These are phyloP conservation scores for Microctenopoma stevenorrisi DNA, from an alignment of 2,797 vertebrate genomes.

Conservation along the genomic window DNA sequence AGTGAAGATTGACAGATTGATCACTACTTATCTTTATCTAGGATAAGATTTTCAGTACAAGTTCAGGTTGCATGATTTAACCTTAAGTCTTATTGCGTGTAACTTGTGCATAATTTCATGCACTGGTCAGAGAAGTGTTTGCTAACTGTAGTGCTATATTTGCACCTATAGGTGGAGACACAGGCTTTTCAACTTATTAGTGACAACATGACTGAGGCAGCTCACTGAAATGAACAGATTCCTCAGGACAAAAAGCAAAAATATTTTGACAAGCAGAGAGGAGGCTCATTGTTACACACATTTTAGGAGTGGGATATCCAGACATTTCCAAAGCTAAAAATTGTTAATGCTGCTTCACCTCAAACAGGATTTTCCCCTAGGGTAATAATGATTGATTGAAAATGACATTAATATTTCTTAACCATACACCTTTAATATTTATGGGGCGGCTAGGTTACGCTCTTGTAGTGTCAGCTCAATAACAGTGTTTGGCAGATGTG, in stretches of 20 bases:
- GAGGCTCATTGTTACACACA: constrained; percentile 77
- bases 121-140: neutral
- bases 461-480: constrained; percentile 77
- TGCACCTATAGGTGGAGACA: constrained; percentile 82
- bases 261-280: constrained; percentile 82
- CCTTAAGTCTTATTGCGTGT: neutral
- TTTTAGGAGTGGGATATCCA: constrained; percentile 76
- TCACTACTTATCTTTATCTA: neutral
- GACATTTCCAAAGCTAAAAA: constrained; percentile 81
- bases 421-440: constrained; percentile 82
- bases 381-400: constrained; percentile 84
- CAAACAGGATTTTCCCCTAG: constrained; percentile 79
- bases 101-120: neutral
- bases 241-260: constrained; percentile 79
- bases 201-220: constrained; percentile 6
- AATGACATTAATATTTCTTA: constrained; percentile 85
- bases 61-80: neutral
- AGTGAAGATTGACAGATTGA: neutral
- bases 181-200: constrained; percentile 64
- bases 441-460: constrained; percentile 69
- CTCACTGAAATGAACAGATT: constrained; percentile 66
- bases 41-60: neutral
- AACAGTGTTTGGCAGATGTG: constrained; percentile 79
- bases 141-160: constrained; percentile 37
- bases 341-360: constrained; percentile 82